Evolutionary conservation across 2,888 invertebrate species (phyloP), one percentile per base, ranked within the genome.

Genomic region (Amiota minor): DNA sequence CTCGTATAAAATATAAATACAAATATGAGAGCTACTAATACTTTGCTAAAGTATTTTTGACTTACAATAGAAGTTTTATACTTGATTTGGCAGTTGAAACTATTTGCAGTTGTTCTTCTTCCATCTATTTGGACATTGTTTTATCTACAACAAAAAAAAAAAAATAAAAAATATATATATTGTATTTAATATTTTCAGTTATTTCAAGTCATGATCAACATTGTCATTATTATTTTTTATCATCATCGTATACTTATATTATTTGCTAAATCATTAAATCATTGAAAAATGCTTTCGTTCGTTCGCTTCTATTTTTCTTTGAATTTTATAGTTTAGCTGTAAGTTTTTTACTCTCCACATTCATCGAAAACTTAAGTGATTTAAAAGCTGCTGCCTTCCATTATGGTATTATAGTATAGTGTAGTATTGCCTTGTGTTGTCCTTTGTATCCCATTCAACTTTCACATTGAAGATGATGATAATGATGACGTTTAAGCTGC

Each of bases 201-300:
- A 11, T 49, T 47, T 65, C 47, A 46, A 65, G 46, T n/a, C 67
- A 50, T 68, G 20, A 16, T 16, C 50, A 50, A 20, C 46, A n/a
- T 67, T 20, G 18, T 59, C 23, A 20, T 20, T 56, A 18, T 56
- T 59, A 20, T 59, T n/a, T 16, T 16, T 23, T 61, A 61, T 16
- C 61, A 20, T 62, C 35, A 23, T 62, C 20, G 16, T 47, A 35
- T 65, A 16, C 9, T 10, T 16, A 20, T 3, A 20, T 65, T 68
- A 50, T 68, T 68, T 68, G 67, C 67, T 53, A 68, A 68, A 68
- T 68, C 67, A 68, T 68, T 18, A 68, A 68, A 68, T 68, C 67
- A 68, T 68, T 18, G 67, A 50, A 68, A 68, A 68, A 68, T 68
- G 67, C 35, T 65, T 47, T 47, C 49, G 12, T 20, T 53, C 16